phyloP scores from a whole-genome alignment of 2,113 vertebrate genomes.

The Pseudopipra pipra region DNA sequence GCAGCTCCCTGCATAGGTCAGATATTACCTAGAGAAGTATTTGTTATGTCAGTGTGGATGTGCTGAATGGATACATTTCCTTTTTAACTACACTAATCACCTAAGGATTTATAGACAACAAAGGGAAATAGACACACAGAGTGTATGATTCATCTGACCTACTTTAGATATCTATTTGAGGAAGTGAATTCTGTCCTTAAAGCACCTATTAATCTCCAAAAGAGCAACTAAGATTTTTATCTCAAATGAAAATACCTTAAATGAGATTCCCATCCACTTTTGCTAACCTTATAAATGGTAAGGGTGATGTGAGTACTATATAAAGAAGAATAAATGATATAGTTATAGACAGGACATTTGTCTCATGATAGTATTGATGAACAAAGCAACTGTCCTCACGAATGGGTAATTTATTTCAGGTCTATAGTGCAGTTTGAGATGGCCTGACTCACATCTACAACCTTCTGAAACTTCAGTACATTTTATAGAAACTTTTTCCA shows the following conservation, averaged over 20 bases:
- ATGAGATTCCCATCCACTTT: neutral
- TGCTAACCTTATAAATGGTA: neutral
- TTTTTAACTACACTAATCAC: neutral
- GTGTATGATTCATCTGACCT: conserved; percentile 9
- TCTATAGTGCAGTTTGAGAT: neutral
- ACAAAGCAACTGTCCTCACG: neutral
- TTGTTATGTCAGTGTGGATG: neutral
- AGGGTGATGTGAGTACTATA: neutral
- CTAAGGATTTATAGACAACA: neutral
- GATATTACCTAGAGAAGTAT: neutral
- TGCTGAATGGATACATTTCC: neutral
- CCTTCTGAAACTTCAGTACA: neutral
- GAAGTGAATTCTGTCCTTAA: conserved; percentile 12
- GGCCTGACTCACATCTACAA: neutral
- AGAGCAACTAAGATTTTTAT: neutral
- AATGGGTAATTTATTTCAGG: neutral
- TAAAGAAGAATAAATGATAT: neutral
- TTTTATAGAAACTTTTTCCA: neutral
- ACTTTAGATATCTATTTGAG: neutral
- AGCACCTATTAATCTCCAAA: neutral
- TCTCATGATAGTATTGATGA: neutral
- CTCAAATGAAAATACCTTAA: neutral
- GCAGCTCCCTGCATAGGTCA: neutral
- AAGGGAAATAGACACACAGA: neutral
- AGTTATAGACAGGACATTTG: neutral